These are phyloP conservation scores for Microcebus griseorufus DNA, from an alignment of 2,113 vertebrate genomes.

Conservation along the genomic window DNA sequence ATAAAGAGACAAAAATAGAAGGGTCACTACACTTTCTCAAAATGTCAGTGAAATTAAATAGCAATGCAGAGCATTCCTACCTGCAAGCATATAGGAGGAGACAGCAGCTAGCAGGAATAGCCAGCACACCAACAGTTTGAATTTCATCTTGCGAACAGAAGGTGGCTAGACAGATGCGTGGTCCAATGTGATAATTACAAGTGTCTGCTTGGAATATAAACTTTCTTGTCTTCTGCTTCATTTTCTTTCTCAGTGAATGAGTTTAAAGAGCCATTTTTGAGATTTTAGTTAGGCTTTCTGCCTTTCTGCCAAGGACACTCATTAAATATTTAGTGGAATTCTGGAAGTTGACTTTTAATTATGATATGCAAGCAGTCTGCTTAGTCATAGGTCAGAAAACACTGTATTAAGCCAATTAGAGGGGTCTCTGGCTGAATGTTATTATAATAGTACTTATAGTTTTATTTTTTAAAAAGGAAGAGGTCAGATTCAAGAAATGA, in stretches of 20 bases:
- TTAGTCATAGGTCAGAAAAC: slow-evolving; percentile 75
- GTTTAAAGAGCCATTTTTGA: slow-evolving; percentile 77
- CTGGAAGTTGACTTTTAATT: slow-evolving; percentile 79
- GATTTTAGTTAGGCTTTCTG: slow-evolving; percentile 69
- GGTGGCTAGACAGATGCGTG: slow-evolving; percentile 83
- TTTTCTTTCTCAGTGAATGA: slow-evolving; percentile 75
- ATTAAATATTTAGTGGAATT: slow-evolving; percentile 82
- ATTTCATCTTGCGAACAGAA: slow-evolving; percentile 84
- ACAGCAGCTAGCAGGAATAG: slow-evolving; percentile 75
- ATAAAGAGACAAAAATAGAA: slow-evolving; percentile 52
- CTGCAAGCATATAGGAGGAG: slow-evolving; percentile 36
- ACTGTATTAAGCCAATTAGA: slow-evolving; percentile 70
- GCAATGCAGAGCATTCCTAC: slow-evolving; percentile 45
- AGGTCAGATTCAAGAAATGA: background rate
- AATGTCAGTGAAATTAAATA: slow-evolving; percentile 53
- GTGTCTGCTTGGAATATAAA: slow-evolving; percentile 81
- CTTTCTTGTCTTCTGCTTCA: slow-evolving; percentile 71
- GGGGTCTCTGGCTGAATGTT: slow-evolving; percentile 37
- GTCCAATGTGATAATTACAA: slow-evolving; percentile 82
- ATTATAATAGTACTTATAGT: slow-evolving; percentile 67
- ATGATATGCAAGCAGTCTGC: slow-evolving; percentile 61
- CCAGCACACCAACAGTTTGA: slow-evolving; percentile 79
- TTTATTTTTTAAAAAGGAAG: slow-evolving; percentile 29
- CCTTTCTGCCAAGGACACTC: slow-evolving; percentile 75
- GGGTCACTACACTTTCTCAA: slow-evolving; percentile 33